These are phyloP conservation scores for Perca fluviatilis DNA, from an alignment of 2,113 vertebrate species.

Conservation along the genomic window DNA sequence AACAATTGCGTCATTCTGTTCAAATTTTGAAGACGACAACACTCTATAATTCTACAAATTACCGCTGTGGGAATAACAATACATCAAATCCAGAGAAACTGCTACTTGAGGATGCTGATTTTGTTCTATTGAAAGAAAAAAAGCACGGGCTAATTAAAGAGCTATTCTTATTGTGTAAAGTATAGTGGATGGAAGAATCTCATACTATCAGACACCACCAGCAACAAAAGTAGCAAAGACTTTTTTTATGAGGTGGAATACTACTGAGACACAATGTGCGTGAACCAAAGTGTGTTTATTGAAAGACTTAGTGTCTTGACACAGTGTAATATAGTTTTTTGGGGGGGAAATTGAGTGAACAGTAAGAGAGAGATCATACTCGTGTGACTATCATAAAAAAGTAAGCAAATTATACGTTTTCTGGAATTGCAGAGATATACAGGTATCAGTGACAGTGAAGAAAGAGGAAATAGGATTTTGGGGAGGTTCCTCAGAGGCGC, in stretches of 20 bases:
- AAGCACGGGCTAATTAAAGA: neutral
- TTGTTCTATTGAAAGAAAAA: conserved; percentile 11
- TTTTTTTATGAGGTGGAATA: conserved; percentile 3
- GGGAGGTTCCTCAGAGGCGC: conserved; percentile 66
- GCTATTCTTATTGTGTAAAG: conserved; percentile 13
- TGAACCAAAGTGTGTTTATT: conserved; percentile 5
- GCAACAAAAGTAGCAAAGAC: conserved; percentile 1
- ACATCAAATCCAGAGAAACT: conserved; percentile 3
- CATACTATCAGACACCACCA: neutral
- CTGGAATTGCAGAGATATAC: conserved; percentile 34
- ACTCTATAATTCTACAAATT: conserved; percentile 2
- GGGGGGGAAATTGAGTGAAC: neutral
- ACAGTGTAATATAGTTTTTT: conserved; percentile 4
- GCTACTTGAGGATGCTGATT: neutral
- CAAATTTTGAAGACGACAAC: neutral
- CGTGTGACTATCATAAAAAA: conserved; percentile 36
- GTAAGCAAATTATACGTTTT: conserved; percentile 59
- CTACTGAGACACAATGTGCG: conserved; percentile 15
- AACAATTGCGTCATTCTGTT: neutral
- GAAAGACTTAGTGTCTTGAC: neutral
- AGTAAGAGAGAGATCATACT: conserved; percentile 38
- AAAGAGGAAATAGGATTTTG: conserved; percentile 68
- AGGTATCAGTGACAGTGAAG: conserved; percentile 49
- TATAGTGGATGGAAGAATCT: neutral
- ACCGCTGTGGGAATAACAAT: neutral